Evolutionary conservation across 1,140 invertebrate genomes (phyloP), one percentile per base, ranked within the genome.

Genomic region (Ephestia elutella): DNA sequence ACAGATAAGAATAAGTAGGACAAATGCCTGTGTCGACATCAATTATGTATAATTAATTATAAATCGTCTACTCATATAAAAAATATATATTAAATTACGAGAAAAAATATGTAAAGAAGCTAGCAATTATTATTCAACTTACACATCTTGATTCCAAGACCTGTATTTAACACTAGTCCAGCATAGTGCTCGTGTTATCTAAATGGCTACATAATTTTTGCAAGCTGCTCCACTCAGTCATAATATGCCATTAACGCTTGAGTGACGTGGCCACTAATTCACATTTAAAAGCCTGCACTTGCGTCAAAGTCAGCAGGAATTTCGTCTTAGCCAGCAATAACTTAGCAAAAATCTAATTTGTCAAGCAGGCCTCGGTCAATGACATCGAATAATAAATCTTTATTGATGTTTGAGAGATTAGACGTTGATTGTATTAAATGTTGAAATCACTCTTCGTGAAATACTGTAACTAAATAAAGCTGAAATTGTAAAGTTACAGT

Each of bases 221-320:
- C 68, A 72, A 64, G 71, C 73, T 71, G 75, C 78, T 72, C 73
- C 73, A 76, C 83, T 84, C 76, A 65, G 74, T 85, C 78, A 87
- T 85, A 85, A 83, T 85, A 85, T 66, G 73, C 82, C 82, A 85
- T 86, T 87, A 87, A 77, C 70, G 80, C 59, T 73, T 85, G 80
- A 86, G 80, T 72, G 82, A 84, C 83, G 62, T 62, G 73, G 77
- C 73, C 80, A 84, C 78, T 87, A 86, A 86, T 85, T 85, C 80
- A 75, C 73, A 76, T 84, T 84, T 87, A 87, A 87, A 86, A 87
- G 85, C 85, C 78, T 87, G 85, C 85, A 87, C 85, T 87, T 71
- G 74, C 80, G 66, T 87, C 78, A 77, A 85, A 87, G 85, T 87
- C 85, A 80, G 68, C 77, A 71, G 69, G 85, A 86, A 87, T 87